phyloP scores from a whole-genome alignment of 2,797 vertebrate genomes.

The Danio aesculapii region DNA sequence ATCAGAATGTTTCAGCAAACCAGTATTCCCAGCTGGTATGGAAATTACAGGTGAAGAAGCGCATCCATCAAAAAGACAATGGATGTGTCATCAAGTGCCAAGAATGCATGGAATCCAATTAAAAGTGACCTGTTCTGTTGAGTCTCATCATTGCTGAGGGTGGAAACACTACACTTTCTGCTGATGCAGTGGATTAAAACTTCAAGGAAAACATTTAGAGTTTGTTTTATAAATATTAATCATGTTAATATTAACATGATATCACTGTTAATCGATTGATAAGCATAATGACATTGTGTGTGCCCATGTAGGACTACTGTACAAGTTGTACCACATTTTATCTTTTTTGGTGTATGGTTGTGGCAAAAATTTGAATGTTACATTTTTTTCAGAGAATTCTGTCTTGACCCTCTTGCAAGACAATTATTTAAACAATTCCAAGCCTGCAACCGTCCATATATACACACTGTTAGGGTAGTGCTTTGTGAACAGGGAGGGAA shows the following conservation, averaged over 20 bases:
- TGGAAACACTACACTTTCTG: neutral
- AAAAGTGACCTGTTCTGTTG: conserved; percentile 1
- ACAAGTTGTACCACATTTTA: neutral
- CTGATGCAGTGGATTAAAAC: neutral
- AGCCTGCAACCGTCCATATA: conserved; percentile 10
- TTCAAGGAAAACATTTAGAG: neutral
- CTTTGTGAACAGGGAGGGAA: conserved; percentile 56
- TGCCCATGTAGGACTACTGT: neutral
- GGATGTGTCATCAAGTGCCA: neutral
- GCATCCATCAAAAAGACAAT: conserved; percentile 31
- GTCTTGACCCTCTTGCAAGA: neutral
- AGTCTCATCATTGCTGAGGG: neutral
- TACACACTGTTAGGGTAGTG: conserved; percentile 32
- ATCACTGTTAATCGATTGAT: neutral
- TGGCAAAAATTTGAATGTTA: neutral
- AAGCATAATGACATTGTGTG: neutral
- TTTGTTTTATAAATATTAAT: neutral
- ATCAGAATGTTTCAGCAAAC: conserved; percentile 1
- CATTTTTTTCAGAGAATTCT: neutral
- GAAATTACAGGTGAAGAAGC: conserved; percentile 41
- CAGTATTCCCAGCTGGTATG: conserved; percentile 1
- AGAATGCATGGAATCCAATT: conserved; percentile 24
- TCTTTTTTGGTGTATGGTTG: neutral
- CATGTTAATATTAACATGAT: neutral
- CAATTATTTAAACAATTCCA: neutral